Evolutionary conservation across 2,113 vertebrate genomes (phyloP).

Genomic region (Prietella phreatophila): DNA sequence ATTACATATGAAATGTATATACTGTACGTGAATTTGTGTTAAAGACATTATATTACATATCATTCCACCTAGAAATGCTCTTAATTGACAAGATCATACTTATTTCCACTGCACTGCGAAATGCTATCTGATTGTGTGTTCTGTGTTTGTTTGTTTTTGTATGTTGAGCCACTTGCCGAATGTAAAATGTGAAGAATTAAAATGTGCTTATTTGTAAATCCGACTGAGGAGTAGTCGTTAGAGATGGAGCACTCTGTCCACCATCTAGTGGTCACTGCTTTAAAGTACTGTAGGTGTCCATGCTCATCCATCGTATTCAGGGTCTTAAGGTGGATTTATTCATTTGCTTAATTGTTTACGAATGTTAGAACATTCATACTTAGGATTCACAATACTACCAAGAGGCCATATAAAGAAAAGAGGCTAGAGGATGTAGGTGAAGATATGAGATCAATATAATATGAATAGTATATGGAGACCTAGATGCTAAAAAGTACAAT

Average conservation of each 20-base stretch:
- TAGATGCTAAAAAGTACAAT: background rate
- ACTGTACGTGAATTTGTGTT: slow-evolving; percentile 6
- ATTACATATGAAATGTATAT: slow-evolving; percentile 6
- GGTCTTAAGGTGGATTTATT: background rate
- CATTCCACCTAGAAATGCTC: slow-evolving; percentile 43
- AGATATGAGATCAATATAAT: background rate
- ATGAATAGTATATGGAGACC: background rate
- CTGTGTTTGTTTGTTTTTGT: slow-evolving; percentile 29
- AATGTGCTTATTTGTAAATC: slow-evolving; percentile 37
- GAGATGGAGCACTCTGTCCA: background rate
- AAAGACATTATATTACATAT: background rate
- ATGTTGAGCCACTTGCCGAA: slow-evolving; percentile 32
- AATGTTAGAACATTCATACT: background rate
- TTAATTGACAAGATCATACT: slow-evolving; percentile 4
- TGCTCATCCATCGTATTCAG: background rate
- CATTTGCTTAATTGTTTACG: background rate
- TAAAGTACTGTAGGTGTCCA: background rate
- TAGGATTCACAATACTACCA: background rate
- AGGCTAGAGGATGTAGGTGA: no score
- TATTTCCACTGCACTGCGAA: slow-evolving; percentile 16
- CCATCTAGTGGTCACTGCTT: slow-evolving; percentile 37
- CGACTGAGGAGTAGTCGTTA: background rate
- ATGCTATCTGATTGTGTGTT: background rate
- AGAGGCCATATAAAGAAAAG: background rate
- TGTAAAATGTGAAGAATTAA: slow-evolving; percentile 43